These are phyloP conservation scores for Centropyge bicolor DNA, from an alignment of 2,797 vertebrate species.

Conservation along the genomic window DNA sequence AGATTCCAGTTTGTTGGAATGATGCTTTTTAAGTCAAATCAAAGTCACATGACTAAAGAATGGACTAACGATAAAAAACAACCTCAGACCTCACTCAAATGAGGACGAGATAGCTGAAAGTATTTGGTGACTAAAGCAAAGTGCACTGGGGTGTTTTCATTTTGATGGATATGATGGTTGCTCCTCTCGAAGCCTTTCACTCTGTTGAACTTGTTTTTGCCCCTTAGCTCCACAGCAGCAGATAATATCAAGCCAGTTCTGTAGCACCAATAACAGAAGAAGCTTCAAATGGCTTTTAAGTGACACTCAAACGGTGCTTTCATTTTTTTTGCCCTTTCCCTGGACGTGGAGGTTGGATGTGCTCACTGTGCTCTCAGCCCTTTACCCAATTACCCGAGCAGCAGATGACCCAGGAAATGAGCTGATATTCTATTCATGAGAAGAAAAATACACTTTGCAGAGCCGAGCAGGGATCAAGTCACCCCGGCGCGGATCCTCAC, in stretches of 20 bases:
- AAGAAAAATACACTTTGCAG: slow-evolving; percentile 68
- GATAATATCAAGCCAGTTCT: background rate
- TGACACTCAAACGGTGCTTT: background rate
- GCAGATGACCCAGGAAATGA: slow-evolving; percentile 78
- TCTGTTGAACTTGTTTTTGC: background rate
- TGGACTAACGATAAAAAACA: too few species aligned
- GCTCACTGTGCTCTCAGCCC: slow-evolving; percentile 41
- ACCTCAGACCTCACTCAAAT: too few species aligned
- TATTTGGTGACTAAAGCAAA: background rate
- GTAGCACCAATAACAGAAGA: background rate
- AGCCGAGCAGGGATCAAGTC: slow-evolving; percentile 58
- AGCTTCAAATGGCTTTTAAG: background rate
- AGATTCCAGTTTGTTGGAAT: background rate
- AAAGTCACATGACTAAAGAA: background rate
- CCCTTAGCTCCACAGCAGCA: background rate
- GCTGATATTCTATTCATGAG: slow-evolving; percentile 76
- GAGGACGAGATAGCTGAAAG: background rate
- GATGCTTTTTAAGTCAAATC: background rate
- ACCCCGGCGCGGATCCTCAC: slow-evolving; percentile 35
- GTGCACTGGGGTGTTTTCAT: background rate
- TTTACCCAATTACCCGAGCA: slow-evolving; percentile 59
- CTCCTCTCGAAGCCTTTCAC: too few species aligned
- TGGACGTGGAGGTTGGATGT: slow-evolving; percentile 32
- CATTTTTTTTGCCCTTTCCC: background rate
- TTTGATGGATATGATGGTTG: too few species aligned